phyloP scores from a whole-genome alignment of 1,140 invertebrate species.

The Anoplophora glabripennis region DNA sequence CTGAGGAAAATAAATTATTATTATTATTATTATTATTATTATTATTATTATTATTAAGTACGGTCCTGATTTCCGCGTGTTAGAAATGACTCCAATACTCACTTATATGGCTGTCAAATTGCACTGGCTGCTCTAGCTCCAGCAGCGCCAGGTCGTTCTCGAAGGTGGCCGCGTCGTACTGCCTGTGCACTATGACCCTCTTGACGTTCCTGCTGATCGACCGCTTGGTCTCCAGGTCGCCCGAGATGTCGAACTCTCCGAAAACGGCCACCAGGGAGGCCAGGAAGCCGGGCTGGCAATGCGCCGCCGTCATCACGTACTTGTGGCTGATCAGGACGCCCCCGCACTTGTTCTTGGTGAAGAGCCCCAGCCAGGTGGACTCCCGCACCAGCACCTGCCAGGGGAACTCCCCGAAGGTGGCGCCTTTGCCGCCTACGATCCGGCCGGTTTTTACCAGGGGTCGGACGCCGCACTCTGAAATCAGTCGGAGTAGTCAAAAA shows the following conservation, averaged over 20 bases:
- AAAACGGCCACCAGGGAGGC: conserved; percentile 87
- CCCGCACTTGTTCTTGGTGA: conserved; percentile 95
- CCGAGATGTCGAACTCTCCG: conserved; percentile 86
- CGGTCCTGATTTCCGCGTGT: no score
- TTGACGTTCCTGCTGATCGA: conserved; percentile 80
- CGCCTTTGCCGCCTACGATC: conserved; percentile 86
- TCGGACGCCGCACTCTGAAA: conserved; percentile 80
- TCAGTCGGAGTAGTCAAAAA: no score
- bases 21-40: no score
- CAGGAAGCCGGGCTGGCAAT: conserved; percentile 91
- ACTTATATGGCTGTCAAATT: conserved; percentile 81
- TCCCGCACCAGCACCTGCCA: conserved; percentile 92
- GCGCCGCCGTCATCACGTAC: conserved; percentile 87
- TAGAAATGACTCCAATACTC: conserved; percentile 37
- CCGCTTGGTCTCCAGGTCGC: conserved; percentile 72
- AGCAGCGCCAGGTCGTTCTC: conserved; percentile 86
- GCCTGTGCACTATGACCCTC: conserved; percentile 82
- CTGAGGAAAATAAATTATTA: no score
- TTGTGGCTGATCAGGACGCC: conserved; percentile 83
- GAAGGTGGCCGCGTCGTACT: conserved; percentile 86
- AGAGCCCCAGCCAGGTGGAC: conserved; percentile 88
- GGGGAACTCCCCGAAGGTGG: conserved; percentile 84
- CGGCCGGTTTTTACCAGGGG: conserved; percentile 75
- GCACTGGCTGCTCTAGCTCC: conserved; percentile 79
- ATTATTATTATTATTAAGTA: no score